A percentile compares a stretch with the other conserved stretches of the same genome.
These are phyloP conservation scores for Pangasius macronema DNA, from an alignment of 2,797 vertebrate genomes.

Conservation along the genomic window DNA sequence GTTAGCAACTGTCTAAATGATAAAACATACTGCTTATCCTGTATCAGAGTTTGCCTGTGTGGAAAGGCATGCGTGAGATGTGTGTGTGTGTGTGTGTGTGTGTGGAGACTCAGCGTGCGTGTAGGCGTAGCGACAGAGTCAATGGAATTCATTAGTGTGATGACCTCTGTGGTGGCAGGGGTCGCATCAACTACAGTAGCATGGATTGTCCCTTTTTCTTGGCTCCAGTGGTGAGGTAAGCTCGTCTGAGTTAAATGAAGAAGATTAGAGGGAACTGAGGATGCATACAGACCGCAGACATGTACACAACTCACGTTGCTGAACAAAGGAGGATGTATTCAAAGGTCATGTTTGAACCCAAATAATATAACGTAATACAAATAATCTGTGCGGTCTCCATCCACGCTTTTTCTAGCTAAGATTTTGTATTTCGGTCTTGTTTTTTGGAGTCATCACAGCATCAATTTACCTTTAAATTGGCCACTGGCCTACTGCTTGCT, in stretches of 20 bases:
- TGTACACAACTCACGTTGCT: background rate
- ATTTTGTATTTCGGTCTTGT: too few species aligned
- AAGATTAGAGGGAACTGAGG: slow-evolving; percentile 18
- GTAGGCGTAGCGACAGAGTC: slow-evolving; percentile 34
- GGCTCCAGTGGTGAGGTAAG: slow-evolving; percentile 25
- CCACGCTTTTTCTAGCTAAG: background rate
- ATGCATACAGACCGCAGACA: background rate
- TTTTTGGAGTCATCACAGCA: background rate
- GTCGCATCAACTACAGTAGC: slow-evolving; percentile 50
- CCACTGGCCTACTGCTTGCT: background rate
- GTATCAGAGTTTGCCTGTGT: background rate
- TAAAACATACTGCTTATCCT: background rate
- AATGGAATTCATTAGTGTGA: slow-evolving; percentile 42
- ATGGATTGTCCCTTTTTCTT: slow-evolving; percentile 39
- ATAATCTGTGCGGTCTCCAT: background rate
- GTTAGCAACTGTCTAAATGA: too few species aligned
- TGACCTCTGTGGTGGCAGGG: slow-evolving; percentile 31
- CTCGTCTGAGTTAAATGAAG: slow-evolving; percentile 16
- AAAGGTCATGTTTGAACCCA: background rate
- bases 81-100: background rate
- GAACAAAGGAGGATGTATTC: slow-evolving; percentile 3
- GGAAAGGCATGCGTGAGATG: background rate
- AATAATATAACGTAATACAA: background rate
- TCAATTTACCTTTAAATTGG: background rate
- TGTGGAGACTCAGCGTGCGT: background rate